phyloP scores from a whole-genome alignment of 2,888 invertebrate species.

The Melolontha melolontha region DNA sequence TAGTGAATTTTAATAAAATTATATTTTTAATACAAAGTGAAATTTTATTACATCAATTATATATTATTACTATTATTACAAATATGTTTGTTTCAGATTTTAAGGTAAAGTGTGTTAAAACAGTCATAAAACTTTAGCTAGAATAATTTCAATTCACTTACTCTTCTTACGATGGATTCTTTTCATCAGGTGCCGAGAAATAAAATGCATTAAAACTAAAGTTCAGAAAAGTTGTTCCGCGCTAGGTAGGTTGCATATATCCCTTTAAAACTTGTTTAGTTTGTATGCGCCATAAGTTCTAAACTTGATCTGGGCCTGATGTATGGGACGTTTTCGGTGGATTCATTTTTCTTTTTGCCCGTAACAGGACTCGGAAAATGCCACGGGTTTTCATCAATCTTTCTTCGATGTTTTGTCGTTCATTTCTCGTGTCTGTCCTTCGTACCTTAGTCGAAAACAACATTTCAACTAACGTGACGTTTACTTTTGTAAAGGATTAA shows the following conservation, averaged over 20 bases:
- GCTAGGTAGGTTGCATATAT: conserved; percentile 6
- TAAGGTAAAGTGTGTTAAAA: neutral
- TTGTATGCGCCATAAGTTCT: conserved; percentile 37
- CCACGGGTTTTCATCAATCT: conserved; percentile 40
- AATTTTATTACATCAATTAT: too few relatives aligned
- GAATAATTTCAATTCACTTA: conserved; percentile 4
- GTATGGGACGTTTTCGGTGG: conserved; percentile 27
- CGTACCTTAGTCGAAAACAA: conserved; percentile 27
- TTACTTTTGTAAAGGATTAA: conserved; percentile 26
- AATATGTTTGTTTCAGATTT: too few relatives aligned
- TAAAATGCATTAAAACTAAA: conserved; percentile 35
- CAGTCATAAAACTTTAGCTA: conserved; percentile 3
- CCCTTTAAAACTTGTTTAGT: conserved; percentile 37
- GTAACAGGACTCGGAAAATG: conserved; percentile 29
- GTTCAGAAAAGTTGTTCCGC: conserved; percentile 22
- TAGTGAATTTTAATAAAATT: too few relatives aligned
- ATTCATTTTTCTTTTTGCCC: conserved; percentile 41
- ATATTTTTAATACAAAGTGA: too few relatives aligned
- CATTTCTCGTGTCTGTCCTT: conserved; percentile 20
- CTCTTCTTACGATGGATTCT: conserved; percentile 5
- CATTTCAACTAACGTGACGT: conserved; percentile 34
- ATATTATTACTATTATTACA: too few relatives aligned
- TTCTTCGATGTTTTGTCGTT: conserved; percentile 38
- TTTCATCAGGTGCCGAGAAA: conserved; percentile 32
- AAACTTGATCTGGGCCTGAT: conserved; percentile 31